Evolutionary conservation across 2,888 invertebrate genomes (phyloP).

Genomic region (Formica aserva): DNA sequence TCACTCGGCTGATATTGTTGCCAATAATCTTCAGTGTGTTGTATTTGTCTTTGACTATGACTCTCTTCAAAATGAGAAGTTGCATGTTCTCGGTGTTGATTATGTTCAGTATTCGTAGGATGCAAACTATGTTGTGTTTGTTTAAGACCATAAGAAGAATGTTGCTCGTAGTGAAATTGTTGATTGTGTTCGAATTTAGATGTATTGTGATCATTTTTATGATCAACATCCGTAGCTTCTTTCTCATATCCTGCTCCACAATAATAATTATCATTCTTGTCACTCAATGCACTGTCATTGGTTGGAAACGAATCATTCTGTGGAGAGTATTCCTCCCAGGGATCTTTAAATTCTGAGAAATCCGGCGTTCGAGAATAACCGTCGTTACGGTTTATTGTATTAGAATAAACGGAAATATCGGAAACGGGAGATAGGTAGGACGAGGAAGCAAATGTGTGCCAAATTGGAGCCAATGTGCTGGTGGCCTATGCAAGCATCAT

Average conservation of each 20-base stretch:
- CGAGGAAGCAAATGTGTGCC: conserved; percentile 79
- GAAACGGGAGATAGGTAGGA: conserved; percentile 56
- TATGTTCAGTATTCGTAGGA: conserved; percentile 32
- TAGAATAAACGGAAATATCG: conserved; percentile 55
- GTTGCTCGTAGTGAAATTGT: conserved; percentile 11
- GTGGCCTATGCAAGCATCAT: conserved; percentile 85
- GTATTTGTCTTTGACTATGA: conserved; percentile 49
- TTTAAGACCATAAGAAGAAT: not conserved
- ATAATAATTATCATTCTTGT: conserved; percentile 7
- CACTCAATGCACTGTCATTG: not conserved
- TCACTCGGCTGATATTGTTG: conserved; percentile 35
- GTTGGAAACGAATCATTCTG: conserved; percentile 44
- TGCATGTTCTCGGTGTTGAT: conserved; percentile 19
- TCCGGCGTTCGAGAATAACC: conserved; percentile 71
- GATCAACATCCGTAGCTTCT: not conserved
- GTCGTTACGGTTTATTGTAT: conserved; percentile 68
- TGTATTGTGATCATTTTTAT: not conserved
- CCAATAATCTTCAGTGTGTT: conserved; percentile 35
- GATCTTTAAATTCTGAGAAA: conserved; percentile 88
- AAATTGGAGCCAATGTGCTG: conserved; percentile 84
- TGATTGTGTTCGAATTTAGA: conserved; percentile 17
- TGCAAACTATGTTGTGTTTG: not conserved
- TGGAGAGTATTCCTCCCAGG: conserved; percentile 91
- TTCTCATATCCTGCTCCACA: not conserved
- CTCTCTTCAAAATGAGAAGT: conserved; percentile 30